Evolutionary conservation across 2,888 invertebrate genomes (phyloP).

Genomic region (Watsonalla binaria): DNA sequence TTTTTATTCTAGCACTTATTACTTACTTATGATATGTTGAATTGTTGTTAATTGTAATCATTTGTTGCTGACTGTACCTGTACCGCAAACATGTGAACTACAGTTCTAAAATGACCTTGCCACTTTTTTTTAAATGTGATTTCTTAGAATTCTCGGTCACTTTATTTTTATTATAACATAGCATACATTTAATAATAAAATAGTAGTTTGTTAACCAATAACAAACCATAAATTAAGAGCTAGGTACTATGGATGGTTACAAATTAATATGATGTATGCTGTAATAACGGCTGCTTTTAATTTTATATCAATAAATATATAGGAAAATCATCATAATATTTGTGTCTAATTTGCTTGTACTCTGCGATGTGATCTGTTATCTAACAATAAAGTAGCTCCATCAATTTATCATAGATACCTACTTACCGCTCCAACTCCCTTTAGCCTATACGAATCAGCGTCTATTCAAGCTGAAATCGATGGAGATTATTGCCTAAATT

Average conservation of each 20-base stretch:
- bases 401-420: not conserved
- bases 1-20: no score
- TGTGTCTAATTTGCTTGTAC: constrained; percentile 19
- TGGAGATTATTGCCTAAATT: no score
- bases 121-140: constrained; percentile 19
- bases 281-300: constrained; percentile 75
- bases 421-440: not conserved
- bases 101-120: constrained; percentile 17
- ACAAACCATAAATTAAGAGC: constrained; percentile 38
- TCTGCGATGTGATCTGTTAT: no score
- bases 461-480: no score
- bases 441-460: no score
- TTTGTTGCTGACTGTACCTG: no score
- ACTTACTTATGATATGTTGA: no score
- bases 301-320: constrained; percentile 68
- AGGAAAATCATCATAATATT: constrained; percentile 29
- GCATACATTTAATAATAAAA: constrained; percentile 20
- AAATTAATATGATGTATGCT: constrained; percentile 55
- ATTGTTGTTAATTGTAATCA: no score
- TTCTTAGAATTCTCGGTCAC: constrained; percentile 26
- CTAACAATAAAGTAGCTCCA: no score
- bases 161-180: constrained; percentile 24
- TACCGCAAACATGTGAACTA: no score
- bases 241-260: constrained; percentile 48
- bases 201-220: constrained; percentile 23